Base-by-base conservation (phyloP, 2,888 invertebrate species). In the Drosophila nigricruria region DNA sequence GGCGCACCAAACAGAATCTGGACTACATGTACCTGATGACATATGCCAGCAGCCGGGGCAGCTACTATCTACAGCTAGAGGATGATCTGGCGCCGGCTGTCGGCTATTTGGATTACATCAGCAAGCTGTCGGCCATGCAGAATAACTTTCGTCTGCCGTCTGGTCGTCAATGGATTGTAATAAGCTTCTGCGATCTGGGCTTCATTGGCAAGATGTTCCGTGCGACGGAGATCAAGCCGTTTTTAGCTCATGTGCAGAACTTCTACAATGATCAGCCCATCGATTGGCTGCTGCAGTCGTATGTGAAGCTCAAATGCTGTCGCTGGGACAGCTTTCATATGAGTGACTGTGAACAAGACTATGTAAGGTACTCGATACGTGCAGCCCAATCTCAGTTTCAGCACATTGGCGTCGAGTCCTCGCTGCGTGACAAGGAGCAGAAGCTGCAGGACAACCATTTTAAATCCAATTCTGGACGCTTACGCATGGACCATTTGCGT, bases 21-120 rank as follows among this genome's bases (percentile, higher is more conserved):
- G 89, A 88, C 60, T 85, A 73, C 18, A 65, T 79, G 38, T 77
- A 58, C 8, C 38, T 86, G 4, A 82, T 83, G 89, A 66, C 52
- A 1, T 83, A 88, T 59, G 83, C 77, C 77, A 2, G 42, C 34
- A 25, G 40, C 0, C 77, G 74, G 18, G 83, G 87, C 0, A n/a
- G 6, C 0, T 85, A 68, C 36, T 83, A 77, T 58, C 50, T 88
- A 2, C 83, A 84, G 30, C 58, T 84, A 30, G 87, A 77, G 25
- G 83, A 84, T 40, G 75, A 88, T 34, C 27, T 80, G 2, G 8
- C 5, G 6, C 32, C 73, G 0, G 52, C 52, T 18, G n/a, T 4
- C 0, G 50, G 42, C 0, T 88, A 66, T 23, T 27, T 88, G 6
- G 57, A 63, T 3, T 87, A 75, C 10, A 68, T 85, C 0, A 38